Conservation (phyloP, 2,797 vertebrate genomes). For the Ptychobarbus kaznakovi region DNA sequence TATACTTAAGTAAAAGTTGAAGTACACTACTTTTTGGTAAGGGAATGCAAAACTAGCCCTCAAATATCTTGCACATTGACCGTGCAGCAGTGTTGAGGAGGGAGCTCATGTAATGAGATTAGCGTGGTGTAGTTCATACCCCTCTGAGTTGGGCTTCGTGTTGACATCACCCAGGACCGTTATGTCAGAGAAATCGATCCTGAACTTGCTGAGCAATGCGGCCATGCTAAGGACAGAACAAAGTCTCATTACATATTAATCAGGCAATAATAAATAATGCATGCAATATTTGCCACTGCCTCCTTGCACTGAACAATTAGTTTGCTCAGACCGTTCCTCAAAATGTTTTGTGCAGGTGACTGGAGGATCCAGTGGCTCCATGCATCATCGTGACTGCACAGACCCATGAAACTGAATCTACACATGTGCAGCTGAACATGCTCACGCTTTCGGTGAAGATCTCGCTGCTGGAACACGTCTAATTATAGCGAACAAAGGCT, state of each 20-base stretch:
- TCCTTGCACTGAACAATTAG: background rate
- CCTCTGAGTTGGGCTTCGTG: slow-evolving; percentile 96
- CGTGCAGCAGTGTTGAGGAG: too few species aligned
- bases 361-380: background rate
- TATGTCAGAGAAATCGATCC: slow-evolving; percentile 98
- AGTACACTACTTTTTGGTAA: too few species aligned
- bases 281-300: slow-evolving; percentile 3
- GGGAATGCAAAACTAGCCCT: background rate
- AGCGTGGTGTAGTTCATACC: slow-evolving; percentile 75
- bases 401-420: background rate
- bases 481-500: slow-evolving; percentile 72
- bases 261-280: slow-evolving; percentile 1
- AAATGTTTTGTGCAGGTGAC: background rate
- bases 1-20: too few species aligned
- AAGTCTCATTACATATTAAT: slow-evolving; percentile 42
- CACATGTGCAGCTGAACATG: background rate
- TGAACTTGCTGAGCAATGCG: slow-evolving; percentile 96
- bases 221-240: slow-evolving; percentile 86
- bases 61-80: background rate
- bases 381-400: too few species aligned
- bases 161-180: slow-evolving; percentile 97
- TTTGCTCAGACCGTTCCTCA: background rate
- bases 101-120: background rate
- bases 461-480: slow-evolving; percentile 57
- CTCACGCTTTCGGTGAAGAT: slow-evolving; percentile 54